Evolutionary conservation across 2,888 invertebrate species (phyloP).

Genomic region (Callyntrura sp.): DNA sequence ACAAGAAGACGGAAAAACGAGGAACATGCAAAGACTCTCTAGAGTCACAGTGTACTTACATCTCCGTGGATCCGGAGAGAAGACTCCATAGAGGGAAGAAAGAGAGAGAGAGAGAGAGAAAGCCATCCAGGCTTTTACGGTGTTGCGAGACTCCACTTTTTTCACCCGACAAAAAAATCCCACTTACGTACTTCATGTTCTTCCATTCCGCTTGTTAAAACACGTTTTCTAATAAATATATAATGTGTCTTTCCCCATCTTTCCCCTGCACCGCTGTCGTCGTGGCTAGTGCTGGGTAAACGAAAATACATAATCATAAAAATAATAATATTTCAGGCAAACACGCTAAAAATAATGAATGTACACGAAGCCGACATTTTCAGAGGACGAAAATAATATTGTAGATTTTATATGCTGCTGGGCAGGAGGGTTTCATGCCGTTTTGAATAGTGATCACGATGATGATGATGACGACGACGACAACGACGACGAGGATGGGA

Average conservation of each 20-base stretch:
- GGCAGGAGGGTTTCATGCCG: neutral
- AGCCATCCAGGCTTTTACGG: neutral
- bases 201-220: conserved; percentile 24
- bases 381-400: conserved; percentile 31
- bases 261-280: neutral
- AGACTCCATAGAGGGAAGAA: neutral
- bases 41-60: conserved; percentile 9
- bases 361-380: neutral
- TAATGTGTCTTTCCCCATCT: conserved; percentile 22
- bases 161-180: too few species aligned
- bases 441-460: neutral
- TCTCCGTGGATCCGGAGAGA: conserved; percentile 26
- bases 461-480: neutral
- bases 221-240: conserved; percentile 36
- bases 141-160: neutral
- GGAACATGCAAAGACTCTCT: conserved; percentile 18
- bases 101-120: neutral
- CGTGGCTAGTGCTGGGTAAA: neutral
- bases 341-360: conserved; percentile 52
- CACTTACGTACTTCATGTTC: neutral
- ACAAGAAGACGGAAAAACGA: neutral
- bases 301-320: conserved; percentile 26
- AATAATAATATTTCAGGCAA: conserved; percentile 36
- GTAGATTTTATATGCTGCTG: neutral
- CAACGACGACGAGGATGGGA: neutral